Percentiles rank a stretch among this genome's conserved stretches.
phyloP scores from a whole-genome alignment of 2,113 vertebrate genomes.

The Hippoglossus stenolepis region DNA sequence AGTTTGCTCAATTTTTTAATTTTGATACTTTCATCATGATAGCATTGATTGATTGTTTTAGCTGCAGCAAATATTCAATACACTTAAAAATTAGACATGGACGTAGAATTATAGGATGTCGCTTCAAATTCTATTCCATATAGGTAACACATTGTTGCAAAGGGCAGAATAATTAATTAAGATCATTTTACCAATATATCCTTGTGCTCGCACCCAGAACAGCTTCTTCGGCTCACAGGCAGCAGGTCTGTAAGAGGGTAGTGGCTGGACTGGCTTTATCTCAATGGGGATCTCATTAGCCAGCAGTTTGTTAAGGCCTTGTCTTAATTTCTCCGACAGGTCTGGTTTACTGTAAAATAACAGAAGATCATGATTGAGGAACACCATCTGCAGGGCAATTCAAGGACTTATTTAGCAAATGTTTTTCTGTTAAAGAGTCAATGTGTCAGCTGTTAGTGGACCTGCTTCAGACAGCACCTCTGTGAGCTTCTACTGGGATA shows the following conservation, averaged over 20 bases:
- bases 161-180: not conserved
- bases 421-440: no score
- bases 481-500: not conserved
- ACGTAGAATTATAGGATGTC: not conserved
- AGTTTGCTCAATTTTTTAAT: no score
- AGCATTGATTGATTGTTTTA: not conserved
- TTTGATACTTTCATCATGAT: no score
- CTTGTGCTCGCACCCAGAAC: conserved; percentile 93
- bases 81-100: not conserved
- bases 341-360: conserved; percentile 84
- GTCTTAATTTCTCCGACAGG: conserved; percentile 83
- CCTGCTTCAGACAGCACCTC: not conserved
- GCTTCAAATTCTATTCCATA: not conserved
- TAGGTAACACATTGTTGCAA: not conserved
- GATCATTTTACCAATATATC: conserved; percentile 88
- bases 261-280: conserved; percentile 88
- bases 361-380: not conserved
- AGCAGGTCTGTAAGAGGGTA: conserved; percentile 61
- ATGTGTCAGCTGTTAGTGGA: not conserved
- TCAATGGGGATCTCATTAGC: conserved; percentile 92
- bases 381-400: not conserved
- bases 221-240: conserved; percentile 85
- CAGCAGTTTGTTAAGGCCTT: conserved; percentile 86
- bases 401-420: not conserved
- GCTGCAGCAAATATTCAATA: not conserved